These are phyloP conservation scores for Zaprionus vittiger DNA, from an alignment of 1,140 invertebrate genomes.

Conservation along the genomic window DNA sequence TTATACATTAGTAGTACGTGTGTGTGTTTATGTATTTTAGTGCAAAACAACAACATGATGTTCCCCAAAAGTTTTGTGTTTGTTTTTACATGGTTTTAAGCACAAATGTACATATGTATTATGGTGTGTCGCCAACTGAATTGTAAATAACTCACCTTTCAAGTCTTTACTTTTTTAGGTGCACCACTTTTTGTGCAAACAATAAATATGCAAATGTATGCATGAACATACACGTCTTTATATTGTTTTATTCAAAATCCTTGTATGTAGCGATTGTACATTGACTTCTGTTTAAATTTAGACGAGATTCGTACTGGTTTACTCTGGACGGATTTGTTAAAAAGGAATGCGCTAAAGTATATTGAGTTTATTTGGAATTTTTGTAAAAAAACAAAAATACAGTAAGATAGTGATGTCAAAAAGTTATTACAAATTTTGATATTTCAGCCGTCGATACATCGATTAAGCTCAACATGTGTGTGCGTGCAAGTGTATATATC, in stretches of 20 bases:
- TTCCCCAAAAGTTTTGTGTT: conserved; percentile 1
- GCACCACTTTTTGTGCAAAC: conserved; percentile 34
- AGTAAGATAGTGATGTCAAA: conserved; percentile 45
- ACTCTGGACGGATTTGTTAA: conserved; percentile 32
- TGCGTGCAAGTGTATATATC: conserved; percentile 10
- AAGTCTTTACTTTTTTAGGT: conserved; percentile 2
- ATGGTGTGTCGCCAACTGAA: not conserved
- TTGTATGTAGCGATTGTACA: not conserved
- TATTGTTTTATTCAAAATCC: conserved; percentile 1
- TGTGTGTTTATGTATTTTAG: conserved; percentile 7
- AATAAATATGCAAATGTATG: conserved; percentile 41
- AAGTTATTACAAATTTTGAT: conserved; percentile 35
- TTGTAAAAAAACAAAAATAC: conserved; percentile 47
- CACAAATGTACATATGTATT: not conserved
- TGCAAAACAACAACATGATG: conserved; percentile 22
- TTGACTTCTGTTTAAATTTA: conserved; percentile 12
- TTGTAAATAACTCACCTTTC: conserved; percentile 12
- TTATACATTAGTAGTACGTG: not conserved
- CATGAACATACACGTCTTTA: conserved; percentile 15
- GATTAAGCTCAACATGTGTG: conserved; percentile 19
- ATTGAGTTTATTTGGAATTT: conserved; percentile 32
- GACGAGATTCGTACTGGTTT: conserved; percentile 20
- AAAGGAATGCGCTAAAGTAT: conserved; percentile 33
- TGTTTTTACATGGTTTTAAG: not conserved
- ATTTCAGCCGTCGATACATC: conserved; percentile 40